These are phyloP conservation scores for Cercocebus atys DNA, from an alignment of 2,113 vertebrate species.

Conservation along the genomic window DNA sequence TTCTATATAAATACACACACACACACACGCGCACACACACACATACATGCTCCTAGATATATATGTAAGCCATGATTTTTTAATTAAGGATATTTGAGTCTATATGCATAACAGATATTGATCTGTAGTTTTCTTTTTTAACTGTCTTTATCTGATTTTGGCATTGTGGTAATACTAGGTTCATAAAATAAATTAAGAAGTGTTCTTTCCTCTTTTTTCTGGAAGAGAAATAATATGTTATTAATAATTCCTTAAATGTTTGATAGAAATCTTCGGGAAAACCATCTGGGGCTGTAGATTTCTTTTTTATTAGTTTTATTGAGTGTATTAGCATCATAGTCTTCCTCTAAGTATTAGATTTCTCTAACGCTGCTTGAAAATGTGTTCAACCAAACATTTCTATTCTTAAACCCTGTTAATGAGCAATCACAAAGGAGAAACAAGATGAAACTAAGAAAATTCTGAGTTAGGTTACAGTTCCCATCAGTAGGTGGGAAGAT, in stretches of 20 bases:
- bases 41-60: too few relatives aligned
- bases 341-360: background rate
- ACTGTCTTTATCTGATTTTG: background rate
- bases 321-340: background rate
- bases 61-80: background rate
- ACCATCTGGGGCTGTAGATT: background rate
- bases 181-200: background rate
- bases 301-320: background rate
- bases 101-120: background rate
- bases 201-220: background rate
- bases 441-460: background rate
- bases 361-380: background rate
- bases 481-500: background rate
- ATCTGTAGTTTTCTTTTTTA: background rate
- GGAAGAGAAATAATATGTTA: background rate
- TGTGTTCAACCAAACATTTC: background rate
- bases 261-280: background rate
- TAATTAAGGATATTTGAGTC: background rate
- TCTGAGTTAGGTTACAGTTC: background rate
- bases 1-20: background rate
- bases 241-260: background rate
- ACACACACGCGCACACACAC: too few relatives aligned
- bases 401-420: background rate
- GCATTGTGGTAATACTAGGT: background rate
- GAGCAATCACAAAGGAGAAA: background rate